Percentiles rank a stretch among this genome's conserved stretches.
Conservation (phyloP, 2,888 invertebrate species). For the Oscheius sp. region DNA sequence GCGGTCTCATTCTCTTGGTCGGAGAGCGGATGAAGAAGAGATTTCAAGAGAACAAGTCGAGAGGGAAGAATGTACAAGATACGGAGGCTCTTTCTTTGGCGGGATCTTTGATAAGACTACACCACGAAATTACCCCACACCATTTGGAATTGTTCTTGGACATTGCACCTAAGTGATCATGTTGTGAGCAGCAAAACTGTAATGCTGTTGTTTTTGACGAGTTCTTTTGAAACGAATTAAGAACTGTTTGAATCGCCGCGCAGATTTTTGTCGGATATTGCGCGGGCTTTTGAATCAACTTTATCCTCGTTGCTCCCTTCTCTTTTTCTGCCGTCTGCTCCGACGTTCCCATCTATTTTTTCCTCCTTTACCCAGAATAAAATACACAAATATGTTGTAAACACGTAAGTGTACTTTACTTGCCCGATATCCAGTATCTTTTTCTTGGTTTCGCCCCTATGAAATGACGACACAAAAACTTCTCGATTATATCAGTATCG, state of each 20-base stretch:
- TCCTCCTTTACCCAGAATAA: too few relatives aligned
- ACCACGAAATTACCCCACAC: not conserved
- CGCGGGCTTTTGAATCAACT: not conserved
- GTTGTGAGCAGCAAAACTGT: too few relatives aligned
- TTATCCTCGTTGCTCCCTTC: too few relatives aligned
- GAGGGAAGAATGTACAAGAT: constrained; percentile 6
- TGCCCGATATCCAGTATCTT: too few relatives aligned
- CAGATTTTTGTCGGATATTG: not conserved
- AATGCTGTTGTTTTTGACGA: not conserved
- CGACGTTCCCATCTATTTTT: too few relatives aligned
- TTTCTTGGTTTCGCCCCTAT: too few relatives aligned
- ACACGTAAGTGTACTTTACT: too few relatives aligned
- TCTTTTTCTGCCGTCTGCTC: not conserved
- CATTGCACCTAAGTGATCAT: too few relatives aligned
- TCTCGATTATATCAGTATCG: too few relatives aligned
- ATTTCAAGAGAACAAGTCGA: constrained; percentile 4
- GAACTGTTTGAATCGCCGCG: not conserved
- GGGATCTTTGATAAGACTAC: constrained; percentile 13
- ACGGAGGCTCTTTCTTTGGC: not conserved
- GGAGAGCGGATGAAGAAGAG: too few relatives aligned
- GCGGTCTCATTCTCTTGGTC: constrained; percentile 8
- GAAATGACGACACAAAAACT: too few relatives aligned
- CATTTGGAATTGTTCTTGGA: not conserved
- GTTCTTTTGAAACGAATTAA: not conserved
- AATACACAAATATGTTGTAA: too few relatives aligned